Percentiles rank a stretch among this genome's conserved stretches.
Evolutionary conservation across 2,888 invertebrate genomes (phyloP).

Genomic region (Meteorus colon): DNA sequence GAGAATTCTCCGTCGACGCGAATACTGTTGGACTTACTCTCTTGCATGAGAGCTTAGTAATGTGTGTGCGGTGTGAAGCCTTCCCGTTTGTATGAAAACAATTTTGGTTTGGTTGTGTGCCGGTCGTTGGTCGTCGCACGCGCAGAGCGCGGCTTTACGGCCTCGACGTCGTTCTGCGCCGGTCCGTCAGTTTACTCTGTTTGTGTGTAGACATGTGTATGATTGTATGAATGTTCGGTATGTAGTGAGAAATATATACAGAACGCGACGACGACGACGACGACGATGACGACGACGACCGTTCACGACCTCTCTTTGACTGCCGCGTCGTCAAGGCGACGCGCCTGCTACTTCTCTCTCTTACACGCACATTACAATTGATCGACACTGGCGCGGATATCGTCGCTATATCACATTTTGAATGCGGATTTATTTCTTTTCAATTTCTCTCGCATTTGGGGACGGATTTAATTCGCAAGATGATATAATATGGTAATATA

Average conservation of each 20-base stretch:
- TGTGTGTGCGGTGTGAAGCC: not conserved
- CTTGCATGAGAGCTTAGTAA: not conserved
- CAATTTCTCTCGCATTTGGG: too few relatives aligned
- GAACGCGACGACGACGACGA: constrained; percentile 28
- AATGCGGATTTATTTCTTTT: too few relatives aligned
- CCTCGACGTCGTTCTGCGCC: constrained; percentile 33
- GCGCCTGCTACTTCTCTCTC: constrained; percentile 44
- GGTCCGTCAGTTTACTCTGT: constrained; percentile 27
- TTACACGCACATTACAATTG: constrained; percentile 47
- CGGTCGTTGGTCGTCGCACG: not conserved
- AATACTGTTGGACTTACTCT: not conserved
- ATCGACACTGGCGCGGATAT: constrained; percentile 37
- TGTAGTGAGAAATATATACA: constrained; percentile 2
- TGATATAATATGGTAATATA: too few relatives aligned
- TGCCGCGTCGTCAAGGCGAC: constrained; percentile 68
- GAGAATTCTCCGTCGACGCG: constrained; percentile 3
- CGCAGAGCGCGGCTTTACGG: constrained; percentile 12
- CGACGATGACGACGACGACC: constrained; percentile 50
- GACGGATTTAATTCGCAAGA: too few relatives aligned
- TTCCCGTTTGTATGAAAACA: not conserved
- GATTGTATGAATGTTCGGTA: constrained; percentile 3
- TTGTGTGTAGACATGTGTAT: not conserved
- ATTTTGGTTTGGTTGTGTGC: constrained; percentile 5
- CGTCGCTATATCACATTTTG: not conserved
- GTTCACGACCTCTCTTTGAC: constrained; percentile 53